Conservation (phyloP, 2,888 invertebrate species). For the Anorthoa munda region DNA sequence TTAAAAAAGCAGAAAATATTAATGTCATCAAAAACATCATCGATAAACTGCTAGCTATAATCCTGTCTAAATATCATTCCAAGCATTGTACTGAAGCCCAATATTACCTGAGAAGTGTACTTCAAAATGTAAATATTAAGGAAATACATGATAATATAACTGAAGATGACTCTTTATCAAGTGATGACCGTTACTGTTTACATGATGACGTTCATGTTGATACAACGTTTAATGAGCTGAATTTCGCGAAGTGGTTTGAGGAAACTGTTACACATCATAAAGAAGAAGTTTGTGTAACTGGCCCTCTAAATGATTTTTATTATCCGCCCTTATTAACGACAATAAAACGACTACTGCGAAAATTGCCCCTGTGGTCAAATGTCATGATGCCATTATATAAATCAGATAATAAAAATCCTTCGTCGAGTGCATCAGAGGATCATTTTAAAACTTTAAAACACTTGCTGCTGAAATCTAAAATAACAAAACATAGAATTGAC, state of each 20-base stretch:
- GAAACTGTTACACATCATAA: slow-evolving; percentile 40
- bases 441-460: slow-evolving; percentile 47
- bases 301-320: slow-evolving; percentile 42
- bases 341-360: slow-evolving; percentile 44
- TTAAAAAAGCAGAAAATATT: slow-evolving; percentile 42
- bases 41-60: slow-evolving; percentile 40
- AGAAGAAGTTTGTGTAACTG: slow-evolving; percentile 40
- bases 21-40: slow-evolving; percentile 39
- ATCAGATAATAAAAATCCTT: slow-evolving; percentile 43
- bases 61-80: slow-evolving; percentile 42
- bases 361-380: slow-evolving; percentile 46
- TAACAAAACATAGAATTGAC: slow-evolving; percentile 46
- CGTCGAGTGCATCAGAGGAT: slow-evolving; percentile 47
- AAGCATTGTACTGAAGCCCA: slow-evolving; percentile 41
- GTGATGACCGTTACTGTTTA: slow-evolving; percentile 43
- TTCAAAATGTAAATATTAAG: slow-evolving; percentile 46
- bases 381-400: slow-evolving; percentile 43
- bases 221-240: slow-evolving; percentile 45
- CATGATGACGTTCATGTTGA: slow-evolving; percentile 45
- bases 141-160: slow-evolving; percentile 43
- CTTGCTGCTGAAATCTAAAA: slow-evolving; percentile 42
- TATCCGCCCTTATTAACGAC: slow-evolving; percentile 43
- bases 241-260: slow-evolving; percentile 43
- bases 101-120: slow-evolving; percentile 46
- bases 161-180: slow-evolving; percentile 45